phyloP scores from a whole-genome alignment of 2,888 invertebrate genomes.

The Schrankia costaestrigalis region DNA sequence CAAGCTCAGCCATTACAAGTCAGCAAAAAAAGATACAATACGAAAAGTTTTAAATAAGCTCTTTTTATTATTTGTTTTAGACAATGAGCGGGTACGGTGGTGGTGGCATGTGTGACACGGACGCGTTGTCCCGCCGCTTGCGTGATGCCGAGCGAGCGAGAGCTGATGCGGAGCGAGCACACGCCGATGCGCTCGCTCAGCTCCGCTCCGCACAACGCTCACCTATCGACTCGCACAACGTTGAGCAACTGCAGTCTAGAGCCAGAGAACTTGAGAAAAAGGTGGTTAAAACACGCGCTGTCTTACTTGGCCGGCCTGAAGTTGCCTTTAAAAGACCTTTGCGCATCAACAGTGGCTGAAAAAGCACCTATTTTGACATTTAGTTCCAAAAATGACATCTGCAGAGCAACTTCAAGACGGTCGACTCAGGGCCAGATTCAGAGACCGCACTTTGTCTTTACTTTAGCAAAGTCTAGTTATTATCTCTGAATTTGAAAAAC shows the following conservation, averaged over 20 bases:
- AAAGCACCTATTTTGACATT: too few species aligned
- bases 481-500: too few species aligned
- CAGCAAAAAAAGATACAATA: too few species aligned
- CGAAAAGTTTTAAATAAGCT: too few species aligned
- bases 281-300: conserved; percentile 62
- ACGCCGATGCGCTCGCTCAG: conserved; percentile 88
- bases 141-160: conserved; percentile 89
- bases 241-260: conserved; percentile 89
- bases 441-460: too few species aligned
- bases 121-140: conserved; percentile 85
- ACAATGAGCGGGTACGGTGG: conserved; percentile 69
- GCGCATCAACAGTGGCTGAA: too few species aligned
- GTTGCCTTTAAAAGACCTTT: too few species aligned
- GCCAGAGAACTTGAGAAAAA: conserved; percentile 96
- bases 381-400: too few species aligned
- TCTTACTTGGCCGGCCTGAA: neutral
- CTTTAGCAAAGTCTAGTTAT: too few species aligned
- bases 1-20: too few species aligned
- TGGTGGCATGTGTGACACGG: conserved; percentile 62
- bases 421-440: too few species aligned
- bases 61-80: conserved; percentile 34
- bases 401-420: too few species aligned
- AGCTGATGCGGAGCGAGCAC: conserved; percentile 88
- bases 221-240: conserved; percentile 72
- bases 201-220: conserved; percentile 79